Conservation (phyloP, 2,888 invertebrate genomes). For the Ceriagrion tenellum region DNA sequence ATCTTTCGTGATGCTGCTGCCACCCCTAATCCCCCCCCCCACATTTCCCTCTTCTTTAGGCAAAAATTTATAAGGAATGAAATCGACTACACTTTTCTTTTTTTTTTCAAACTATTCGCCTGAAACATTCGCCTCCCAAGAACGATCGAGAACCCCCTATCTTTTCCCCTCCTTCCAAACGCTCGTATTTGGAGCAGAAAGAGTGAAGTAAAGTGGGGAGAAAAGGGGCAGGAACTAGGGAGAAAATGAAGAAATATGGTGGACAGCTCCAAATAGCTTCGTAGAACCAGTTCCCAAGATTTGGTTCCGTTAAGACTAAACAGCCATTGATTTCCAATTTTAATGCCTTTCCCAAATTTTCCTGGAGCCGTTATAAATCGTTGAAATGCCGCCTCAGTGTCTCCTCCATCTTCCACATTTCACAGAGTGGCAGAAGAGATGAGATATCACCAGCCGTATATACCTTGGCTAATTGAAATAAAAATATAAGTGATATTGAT, state of each 20-base stretch:
- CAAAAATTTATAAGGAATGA: conserved; percentile 48
- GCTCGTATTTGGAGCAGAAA: background rate
- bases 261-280: background rate
- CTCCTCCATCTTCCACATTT: background rate
- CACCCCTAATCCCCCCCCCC: too few species aligned
- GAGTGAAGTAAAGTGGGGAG: too few species aligned
- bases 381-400: background rate
- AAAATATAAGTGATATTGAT: too few species aligned
- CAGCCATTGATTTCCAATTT: background rate
- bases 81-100: background rate
- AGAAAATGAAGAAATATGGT: background rate
- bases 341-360: background rate
- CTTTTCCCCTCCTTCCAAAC: background rate
- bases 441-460: background rate
- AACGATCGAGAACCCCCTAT: background rate
- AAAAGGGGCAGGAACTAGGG: background rate
- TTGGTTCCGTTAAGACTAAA: background rate
- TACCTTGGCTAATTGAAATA: background rate
- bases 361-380: background rate
- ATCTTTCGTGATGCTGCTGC: background rate
- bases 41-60: too few species aligned
- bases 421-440: too few species aligned
- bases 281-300: background rate
- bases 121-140: background rate
- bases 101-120: conserved; percentile 18